Evolutionary conservation across 1,140 invertebrate genomes (phyloP).

Genomic region (Trissolcus basalis): DNA sequence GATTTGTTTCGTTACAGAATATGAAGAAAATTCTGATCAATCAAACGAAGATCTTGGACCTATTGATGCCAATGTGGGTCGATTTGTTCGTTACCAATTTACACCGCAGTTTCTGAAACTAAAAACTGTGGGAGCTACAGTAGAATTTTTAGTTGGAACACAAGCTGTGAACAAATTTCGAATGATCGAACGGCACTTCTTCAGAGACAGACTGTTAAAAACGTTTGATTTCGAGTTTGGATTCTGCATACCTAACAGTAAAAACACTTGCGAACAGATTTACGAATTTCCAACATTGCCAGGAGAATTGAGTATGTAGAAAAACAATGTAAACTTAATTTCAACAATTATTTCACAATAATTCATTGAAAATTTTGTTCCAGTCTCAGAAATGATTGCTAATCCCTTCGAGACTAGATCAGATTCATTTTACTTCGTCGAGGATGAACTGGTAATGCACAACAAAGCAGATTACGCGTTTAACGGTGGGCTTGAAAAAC

Average conservation of each 20-base stretch:
- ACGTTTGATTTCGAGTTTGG: conserved; percentile 99
- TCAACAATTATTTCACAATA: too few relatives aligned
- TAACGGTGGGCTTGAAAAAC: conserved; percentile 80
- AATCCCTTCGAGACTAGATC: conserved; percentile 97
- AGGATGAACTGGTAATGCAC: conserved; percentile 98
- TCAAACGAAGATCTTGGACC: conserved; percentile 80
- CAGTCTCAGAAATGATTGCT: conserved; percentile 97
- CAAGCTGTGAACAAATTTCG: conserved; percentile 95
- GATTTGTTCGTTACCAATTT: conserved; percentile 98
- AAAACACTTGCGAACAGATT: conserved; percentile 99
- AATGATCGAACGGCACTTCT: conserved; percentile 99
- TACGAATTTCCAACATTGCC: conserved; percentile 97
- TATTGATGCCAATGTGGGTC: conserved; percentile 91
- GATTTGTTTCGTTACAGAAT: conserved; percentile 52
- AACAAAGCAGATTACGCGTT: conserved; percentile 99
- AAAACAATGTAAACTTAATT: too few relatives aligned
- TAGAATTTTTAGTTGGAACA: conserved; percentile 96
- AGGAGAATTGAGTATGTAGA: conserved; percentile 86
- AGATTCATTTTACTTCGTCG: conserved; percentile 99
- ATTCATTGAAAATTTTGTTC: conserved; percentile 65
- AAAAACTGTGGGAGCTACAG: conserved; percentile 96
- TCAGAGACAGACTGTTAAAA: conserved; percentile 94
- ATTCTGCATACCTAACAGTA: conserved; percentile 98
- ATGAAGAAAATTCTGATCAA: conserved; percentile 67
- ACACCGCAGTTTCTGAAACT: conserved; percentile 96